Conservation (phyloP, 2,888 invertebrate genomes). For the Trisateles emortualis region DNA sequence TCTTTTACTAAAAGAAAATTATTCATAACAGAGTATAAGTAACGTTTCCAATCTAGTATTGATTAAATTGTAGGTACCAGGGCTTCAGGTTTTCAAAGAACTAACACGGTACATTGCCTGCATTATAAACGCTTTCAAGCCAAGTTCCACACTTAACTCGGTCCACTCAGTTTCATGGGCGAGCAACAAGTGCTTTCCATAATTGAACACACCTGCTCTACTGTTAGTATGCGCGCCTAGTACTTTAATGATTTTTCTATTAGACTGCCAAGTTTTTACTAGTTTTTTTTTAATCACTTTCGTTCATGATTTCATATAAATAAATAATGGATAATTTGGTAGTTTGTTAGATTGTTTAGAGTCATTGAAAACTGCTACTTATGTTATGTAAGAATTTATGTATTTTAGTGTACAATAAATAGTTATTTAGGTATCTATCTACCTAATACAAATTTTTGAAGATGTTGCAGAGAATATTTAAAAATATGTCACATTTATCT, state of each 20-base stretch:
- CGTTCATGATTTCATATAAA: too few species aligned
- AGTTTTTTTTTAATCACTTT: too few species aligned
- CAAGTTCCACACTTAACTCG: slow-evolving; percentile 68
- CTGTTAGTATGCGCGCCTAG: slow-evolving; percentile 54
- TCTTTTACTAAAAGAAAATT: neutral
- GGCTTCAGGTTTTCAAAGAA: slow-evolving; percentile 59
- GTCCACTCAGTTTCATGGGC: slow-evolving; percentile 64
- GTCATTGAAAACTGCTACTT: too few species aligned
- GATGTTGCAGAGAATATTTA: too few species aligned
- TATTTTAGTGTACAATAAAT: too few species aligned
- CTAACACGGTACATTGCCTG: slow-evolving; percentile 59
- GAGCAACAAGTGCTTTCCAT: slow-evolving; percentile 74
- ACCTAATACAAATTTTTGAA: too few species aligned
- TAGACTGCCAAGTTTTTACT: too few species aligned
- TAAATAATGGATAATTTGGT: too few species aligned
- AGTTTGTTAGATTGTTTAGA: too few species aligned
- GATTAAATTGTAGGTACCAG: slow-evolving; percentile 54
- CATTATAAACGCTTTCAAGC: slow-evolving; percentile 71
- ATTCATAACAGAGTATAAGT: neutral
- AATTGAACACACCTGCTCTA: slow-evolving; percentile 67
- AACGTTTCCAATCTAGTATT: slow-evolving; percentile 29
- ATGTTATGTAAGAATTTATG: too few species aligned
- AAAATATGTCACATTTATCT: too few species aligned
- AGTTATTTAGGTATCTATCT: too few species aligned
- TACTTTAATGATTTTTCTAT: slow-evolving; percentile 47